Conservation (phyloP, 2,797 vertebrate genomes). For the Pteropus rufus region DNA sequence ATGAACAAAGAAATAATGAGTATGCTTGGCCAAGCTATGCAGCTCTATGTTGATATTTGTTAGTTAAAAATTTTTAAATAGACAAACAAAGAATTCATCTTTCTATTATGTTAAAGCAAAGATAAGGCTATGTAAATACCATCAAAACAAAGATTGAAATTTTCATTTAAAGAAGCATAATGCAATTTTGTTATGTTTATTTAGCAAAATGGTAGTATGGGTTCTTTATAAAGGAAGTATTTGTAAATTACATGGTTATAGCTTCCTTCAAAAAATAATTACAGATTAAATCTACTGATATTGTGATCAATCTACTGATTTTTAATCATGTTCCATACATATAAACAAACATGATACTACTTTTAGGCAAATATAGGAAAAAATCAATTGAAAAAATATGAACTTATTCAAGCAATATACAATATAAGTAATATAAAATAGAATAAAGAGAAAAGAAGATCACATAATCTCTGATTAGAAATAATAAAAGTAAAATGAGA, state of each 20-base stretch:
- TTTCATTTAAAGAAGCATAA: background rate
- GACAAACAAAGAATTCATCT: background rate
- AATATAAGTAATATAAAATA: conserved; percentile 52
- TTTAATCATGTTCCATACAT: conserved; percentile 49
- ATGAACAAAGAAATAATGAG: conserved; percentile 57
- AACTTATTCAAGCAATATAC: conserved; percentile 69
- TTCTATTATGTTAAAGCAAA: conserved; percentile 16
- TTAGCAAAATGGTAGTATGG: background rate
- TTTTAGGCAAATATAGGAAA: conserved; percentile 60
- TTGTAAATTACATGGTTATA: conserved; percentile 27
- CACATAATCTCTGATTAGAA: conserved; percentile 42
- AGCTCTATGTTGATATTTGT: conserved; percentile 20
- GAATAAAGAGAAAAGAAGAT: conserved; percentile 43
- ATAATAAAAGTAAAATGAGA: conserved; percentile 69
- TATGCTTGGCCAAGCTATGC: conserved; percentile 57
- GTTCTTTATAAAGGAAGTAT: conserved; percentile 24
- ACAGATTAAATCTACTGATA: conserved; percentile 24
- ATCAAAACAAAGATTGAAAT: conserved; percentile 1
- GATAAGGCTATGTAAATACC: conserved; percentile 5
- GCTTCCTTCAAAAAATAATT: conserved; percentile 41
- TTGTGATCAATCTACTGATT: conserved; percentile 29
- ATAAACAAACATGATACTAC: conserved; percentile 29
- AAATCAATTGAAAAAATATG: conserved; percentile 59
- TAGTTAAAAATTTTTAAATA: conserved; percentile 33
- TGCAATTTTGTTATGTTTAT: background rate